Base-by-base conservation (phyloP, 2,888 invertebrate species). In the Cyclophora punctaria region DNA sequence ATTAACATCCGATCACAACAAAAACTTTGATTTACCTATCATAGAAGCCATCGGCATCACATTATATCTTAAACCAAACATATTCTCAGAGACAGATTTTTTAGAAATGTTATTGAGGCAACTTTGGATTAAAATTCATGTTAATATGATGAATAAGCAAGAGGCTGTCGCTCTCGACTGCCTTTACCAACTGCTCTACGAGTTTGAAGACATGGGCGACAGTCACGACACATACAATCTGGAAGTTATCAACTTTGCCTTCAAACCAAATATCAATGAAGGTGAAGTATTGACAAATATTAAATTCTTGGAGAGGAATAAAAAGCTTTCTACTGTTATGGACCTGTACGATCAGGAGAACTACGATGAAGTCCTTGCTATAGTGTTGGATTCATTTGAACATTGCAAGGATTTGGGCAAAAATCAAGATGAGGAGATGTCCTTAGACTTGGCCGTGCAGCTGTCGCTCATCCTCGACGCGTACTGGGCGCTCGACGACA, bases 341-440 rank as follows among this genome's bases (percentile, higher is more conserved):
- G 89, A 90, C 50, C 78, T 94, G n/a, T 93, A 92, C 72, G 90
- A 92, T 34, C 86, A 86, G 20, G 90, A 91, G 44, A 89, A 90
- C 48, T 95, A 92, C 70, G 83, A 89, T 33, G 92, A 93, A 64
- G 90, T 95, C 0, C 88, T 93, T 20, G 80, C 87, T 20, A 92
- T 95, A 58, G 78, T 95, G 0, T 90, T 91, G 69, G 91, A 93
- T 59, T 93, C 93, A 2, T 93, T 94, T 70, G 90, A 90, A 57
- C 89, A 90, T 62, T 88, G 83, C 55, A 87, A 86, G 57, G 67
- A 71, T 43, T 73, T 84, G 63, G 84, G 80, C 34, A 80, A 71
- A 46, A 78, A 79, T 47, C 78, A 84, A 61, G 85, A 89, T 53
- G 83, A 78, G 59, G 86, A 78, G 68, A 88, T 80, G 78, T 82